Conservation (phyloP, 2,888 invertebrate species). For the Quadriops clusia region DNA sequence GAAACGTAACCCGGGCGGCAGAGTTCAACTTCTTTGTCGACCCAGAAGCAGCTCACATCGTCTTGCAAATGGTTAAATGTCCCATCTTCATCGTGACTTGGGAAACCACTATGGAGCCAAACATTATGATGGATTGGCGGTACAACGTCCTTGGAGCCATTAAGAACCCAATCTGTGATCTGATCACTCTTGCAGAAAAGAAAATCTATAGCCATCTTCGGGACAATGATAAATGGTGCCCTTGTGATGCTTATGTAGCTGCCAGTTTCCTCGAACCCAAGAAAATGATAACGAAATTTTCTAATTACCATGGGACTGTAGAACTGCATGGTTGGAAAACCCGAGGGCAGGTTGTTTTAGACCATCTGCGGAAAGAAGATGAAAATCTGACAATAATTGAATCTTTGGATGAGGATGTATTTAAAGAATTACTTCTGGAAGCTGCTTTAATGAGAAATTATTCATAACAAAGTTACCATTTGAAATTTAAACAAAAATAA, state of each 20-base stretch:
- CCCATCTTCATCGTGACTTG: conserved; percentile 55
- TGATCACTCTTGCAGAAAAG: conserved; percentile 42
- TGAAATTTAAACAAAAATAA: too few relatives aligned
- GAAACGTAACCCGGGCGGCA: conserved; percentile 48
- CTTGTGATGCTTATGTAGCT: conserved; percentile 43
- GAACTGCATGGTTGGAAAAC: conserved; percentile 47
- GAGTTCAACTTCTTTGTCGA: conserved; percentile 71
- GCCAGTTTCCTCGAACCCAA: conserved; percentile 38
- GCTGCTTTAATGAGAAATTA: too few relatives aligned
- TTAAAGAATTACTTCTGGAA: too few relatives aligned
- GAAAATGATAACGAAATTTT: conserved; percentile 17
- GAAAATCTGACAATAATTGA: conserved; percentile 38
- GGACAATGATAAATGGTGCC: conserved; percentile 22
- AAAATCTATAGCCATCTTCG: conserved; percentile 16
- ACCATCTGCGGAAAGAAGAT: conserved; percentile 36
- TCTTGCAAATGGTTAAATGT: conserved; percentile 45
- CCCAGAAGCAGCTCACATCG: conserved; percentile 65
- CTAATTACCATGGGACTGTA: conserved; percentile 39
- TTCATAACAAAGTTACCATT: too few relatives aligned
- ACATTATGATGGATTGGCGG: conserved; percentile 46
- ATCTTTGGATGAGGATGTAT: conserved; percentile 11
- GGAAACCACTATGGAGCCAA: too few relatives aligned
- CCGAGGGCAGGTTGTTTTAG: conserved; percentile 52
- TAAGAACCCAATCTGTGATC: conserved; percentile 32
- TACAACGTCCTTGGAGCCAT: conserved; percentile 35